Conservation (phyloP, 2,797 vertebrate genomes). For the Microctenopoma lineatum region DNA sequence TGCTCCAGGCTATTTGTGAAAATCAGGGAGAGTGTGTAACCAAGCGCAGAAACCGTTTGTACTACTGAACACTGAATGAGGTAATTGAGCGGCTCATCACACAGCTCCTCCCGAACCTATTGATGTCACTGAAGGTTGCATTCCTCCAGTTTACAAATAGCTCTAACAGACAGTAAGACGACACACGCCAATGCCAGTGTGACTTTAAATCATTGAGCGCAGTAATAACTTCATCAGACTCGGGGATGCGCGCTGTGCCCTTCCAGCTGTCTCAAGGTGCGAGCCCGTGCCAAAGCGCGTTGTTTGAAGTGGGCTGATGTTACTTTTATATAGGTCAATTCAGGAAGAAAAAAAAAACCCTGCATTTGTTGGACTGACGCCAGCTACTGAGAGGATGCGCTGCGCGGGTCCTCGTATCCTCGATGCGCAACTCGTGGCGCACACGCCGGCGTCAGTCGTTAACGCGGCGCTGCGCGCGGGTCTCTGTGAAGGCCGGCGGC, state of each 20-base stretch:
- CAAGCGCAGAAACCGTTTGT: background rate
- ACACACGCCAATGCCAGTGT: no score
- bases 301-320: constrained; percentile 20
- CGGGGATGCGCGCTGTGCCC: background rate
- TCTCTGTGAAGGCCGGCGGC: constrained; percentile 18
- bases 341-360: constrained; percentile 30
- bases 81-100: background rate
- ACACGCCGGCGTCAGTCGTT: background rate
- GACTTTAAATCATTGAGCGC: background rate
- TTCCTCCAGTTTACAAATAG: background rate
- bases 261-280: constrained; percentile 4
- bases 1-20: background rate
- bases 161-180: background rate
- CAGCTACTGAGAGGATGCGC: constrained; percentile 25
- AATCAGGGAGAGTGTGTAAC: background rate
- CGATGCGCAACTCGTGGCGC: constrained; percentile 4
- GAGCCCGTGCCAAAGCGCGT: constrained; percentile 15
- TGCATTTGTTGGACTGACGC: constrained; percentile 27
- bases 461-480: background rate
- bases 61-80: background rate
- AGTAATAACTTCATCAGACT: background rate
- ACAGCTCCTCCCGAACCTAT: background rate
- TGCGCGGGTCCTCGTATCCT: background rate
- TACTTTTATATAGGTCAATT: constrained; percentile 20
- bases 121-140: background rate